A percentile compares a stretch with the other conserved stretches of the same genome.
Evolutionary conservation across 2,797 vertebrate species (phyloP).

Genomic region (Gymnoscopelus microlampas): DNA sequence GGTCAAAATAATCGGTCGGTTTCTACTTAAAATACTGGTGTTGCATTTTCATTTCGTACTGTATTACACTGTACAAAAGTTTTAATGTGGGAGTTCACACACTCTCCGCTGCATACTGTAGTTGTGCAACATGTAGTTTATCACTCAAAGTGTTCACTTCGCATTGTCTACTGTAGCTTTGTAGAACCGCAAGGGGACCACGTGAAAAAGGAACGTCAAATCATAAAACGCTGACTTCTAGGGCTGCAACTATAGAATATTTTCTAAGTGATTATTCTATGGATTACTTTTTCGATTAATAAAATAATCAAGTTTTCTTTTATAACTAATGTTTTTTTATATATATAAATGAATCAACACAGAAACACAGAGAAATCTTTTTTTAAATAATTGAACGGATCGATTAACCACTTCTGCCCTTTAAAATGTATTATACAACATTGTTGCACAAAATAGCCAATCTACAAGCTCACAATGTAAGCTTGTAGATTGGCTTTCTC

Average conservation of each 20-base stretch:
- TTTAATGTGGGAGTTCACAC: conserved; percentile 50
- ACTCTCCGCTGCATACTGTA: conserved; percentile 45
- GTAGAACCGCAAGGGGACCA: conserved; percentile 54
- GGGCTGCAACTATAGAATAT: too few relatives aligned
- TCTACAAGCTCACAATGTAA: too few relatives aligned
- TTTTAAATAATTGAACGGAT: not conserved
- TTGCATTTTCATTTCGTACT: conserved; percentile 47
- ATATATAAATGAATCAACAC: conserved; percentile 38
- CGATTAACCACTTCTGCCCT: too few relatives aligned
- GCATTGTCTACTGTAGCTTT: conserved; percentile 62
- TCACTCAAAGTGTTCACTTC: conserved; percentile 26
- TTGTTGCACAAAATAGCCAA: too few relatives aligned
- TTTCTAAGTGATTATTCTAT: too few relatives aligned
- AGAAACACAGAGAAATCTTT: conserved; percentile 8
- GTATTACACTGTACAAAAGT: conserved; percentile 77
- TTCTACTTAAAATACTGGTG: conserved; percentile 7
- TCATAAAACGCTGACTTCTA: not conserved
- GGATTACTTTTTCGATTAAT: too few relatives aligned
- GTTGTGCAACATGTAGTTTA: conserved; percentile 30
- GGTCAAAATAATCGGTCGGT: too few relatives aligned
- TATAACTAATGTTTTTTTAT: too few relatives aligned
- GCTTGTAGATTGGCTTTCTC: too few relatives aligned
- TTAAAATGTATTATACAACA: too few relatives aligned
- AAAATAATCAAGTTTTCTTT: too few relatives aligned
- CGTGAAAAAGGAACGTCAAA: conserved; percentile 53